Conservation (phyloP, 2,888 invertebrate genomes). For the Micoletzkya japonica region DNA sequence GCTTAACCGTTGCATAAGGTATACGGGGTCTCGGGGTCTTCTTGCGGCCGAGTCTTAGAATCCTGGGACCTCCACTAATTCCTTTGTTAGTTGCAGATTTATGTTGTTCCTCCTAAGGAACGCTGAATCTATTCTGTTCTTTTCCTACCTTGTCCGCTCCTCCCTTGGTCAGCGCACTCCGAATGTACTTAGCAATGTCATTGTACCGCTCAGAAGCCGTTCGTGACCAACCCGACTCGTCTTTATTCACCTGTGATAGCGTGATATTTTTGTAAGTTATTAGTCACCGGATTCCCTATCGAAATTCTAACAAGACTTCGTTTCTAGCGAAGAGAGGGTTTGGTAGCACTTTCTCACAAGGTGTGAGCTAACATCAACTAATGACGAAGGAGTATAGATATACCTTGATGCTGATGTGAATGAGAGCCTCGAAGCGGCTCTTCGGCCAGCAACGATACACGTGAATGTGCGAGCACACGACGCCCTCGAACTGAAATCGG, state of each 20-base stretch:
- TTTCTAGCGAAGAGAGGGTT: no score
- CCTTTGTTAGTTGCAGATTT: no score
- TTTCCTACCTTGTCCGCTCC: slow-evolving; percentile 23
- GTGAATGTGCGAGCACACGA: slow-evolving; percentile 31
- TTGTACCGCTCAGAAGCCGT: slow-evolving; percentile 1
- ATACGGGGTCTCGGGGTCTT: no score
- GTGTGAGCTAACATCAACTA: no score
- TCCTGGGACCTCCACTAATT: no score
- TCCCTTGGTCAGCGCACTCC: slow-evolving; percentile 25
- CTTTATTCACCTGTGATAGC: slow-evolving; percentile 24
- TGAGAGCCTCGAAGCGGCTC: slow-evolving; percentile 31
- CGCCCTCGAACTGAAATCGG: slow-evolving; percentile 22
- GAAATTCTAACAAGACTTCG: no score
- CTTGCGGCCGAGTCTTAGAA: no score
- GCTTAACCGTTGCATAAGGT: no score
- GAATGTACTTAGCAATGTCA: slow-evolving; percentile 16
- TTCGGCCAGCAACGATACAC: slow-evolving; percentile 34
- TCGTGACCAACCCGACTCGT: slow-evolving; percentile 4
- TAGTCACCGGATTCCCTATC: no score
- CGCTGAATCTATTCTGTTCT: background rate
- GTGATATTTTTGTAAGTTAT: background rate
- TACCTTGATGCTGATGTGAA: slow-evolving; percentile 32
- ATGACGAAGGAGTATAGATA: no score
- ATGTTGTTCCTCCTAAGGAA: no score
- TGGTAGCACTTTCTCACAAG: no score